Conservation (phyloP, 1,140 invertebrate genomes). For the Trinorchestia longiramus region DNA sequence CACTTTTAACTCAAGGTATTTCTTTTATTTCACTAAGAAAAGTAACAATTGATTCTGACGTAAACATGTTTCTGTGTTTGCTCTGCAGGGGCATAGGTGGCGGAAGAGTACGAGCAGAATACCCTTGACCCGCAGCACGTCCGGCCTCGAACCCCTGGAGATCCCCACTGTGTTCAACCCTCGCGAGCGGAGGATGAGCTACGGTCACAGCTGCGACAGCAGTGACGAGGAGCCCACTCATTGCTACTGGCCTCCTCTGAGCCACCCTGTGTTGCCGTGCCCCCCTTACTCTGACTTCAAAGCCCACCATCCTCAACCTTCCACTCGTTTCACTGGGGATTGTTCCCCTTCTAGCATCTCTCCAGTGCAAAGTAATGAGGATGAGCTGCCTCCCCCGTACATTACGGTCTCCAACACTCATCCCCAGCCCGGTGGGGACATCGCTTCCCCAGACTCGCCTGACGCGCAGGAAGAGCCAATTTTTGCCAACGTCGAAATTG, state of each 20-base stretch:
- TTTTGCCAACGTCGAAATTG: slow-evolving; percentile 44
- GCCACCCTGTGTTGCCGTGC: neutral
- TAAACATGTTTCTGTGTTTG: neutral
- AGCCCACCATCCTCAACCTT: slow-evolving; percentile 37
- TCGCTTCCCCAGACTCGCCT: neutral
- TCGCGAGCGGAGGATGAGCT: slow-evolving; percentile 38
- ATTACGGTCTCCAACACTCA: slow-evolving; percentile 21
- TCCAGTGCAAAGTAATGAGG: slow-evolving; percentile 32
- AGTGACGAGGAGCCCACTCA: slow-evolving; percentile 42
- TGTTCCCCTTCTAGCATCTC: neutral
- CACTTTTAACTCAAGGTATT: too few species aligned
- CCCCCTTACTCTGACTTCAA: slow-evolving; percentile 15
- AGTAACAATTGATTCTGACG: too few species aligned
- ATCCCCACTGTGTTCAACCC: slow-evolving; percentile 43
- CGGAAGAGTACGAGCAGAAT: slow-evolving; percentile 36
- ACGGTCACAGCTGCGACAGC: neutral
- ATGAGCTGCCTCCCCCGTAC: slow-evolving; percentile 22
- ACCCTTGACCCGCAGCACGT: slow-evolving; percentile 33
- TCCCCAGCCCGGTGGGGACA: slow-evolving; percentile 1
- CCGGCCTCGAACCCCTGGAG: neutral
- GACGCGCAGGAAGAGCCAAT: slow-evolving; percentile 31
- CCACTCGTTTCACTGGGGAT: neutral
- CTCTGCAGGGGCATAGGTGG: neutral
- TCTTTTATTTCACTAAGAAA: too few species aligned
- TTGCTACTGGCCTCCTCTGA: slow-evolving; percentile 31